Conservation (phyloP, 2,113 vertebrate species). For the Tylochromis polylepis region DNA sequence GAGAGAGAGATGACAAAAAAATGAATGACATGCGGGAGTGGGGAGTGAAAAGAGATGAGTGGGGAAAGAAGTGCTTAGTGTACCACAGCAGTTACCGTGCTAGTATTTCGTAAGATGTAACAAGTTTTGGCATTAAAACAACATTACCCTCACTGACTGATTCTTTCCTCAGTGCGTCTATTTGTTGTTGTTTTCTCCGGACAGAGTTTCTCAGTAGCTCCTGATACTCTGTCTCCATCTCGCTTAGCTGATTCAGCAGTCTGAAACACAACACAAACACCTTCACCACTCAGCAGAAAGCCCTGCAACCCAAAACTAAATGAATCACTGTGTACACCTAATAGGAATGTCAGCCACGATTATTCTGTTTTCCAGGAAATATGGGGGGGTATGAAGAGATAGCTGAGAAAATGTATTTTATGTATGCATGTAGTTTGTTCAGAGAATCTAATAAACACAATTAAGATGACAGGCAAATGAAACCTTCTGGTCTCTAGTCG, state of each 20-base stretch:
- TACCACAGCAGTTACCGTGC: not conserved
- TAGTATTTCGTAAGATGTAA: not conserved
- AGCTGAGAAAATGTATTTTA: not conserved
- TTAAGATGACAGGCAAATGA: not conserved
- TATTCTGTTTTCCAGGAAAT: not conserved
- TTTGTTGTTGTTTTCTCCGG: conserved; percentile 41
- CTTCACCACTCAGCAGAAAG: conserved; percentile 13
- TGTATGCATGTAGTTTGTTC: not conserved
- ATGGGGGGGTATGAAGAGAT: not conserved
- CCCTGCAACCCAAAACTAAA: not conserved
- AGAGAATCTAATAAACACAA: not conserved
- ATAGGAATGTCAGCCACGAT: not conserved
- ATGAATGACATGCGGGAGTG: not conserved
- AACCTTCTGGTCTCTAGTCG: conserved; percentile 77
- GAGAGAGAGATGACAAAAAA: not conserved
- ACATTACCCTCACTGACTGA: conserved; percentile 33
- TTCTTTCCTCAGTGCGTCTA: conserved; percentile 32
- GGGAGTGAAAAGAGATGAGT: not conserved
- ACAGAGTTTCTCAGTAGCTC: conserved; percentile 68
- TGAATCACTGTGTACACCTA: not conserved
- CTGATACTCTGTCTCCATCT: conserved; percentile 83
- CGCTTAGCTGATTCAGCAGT: conserved; percentile 75
- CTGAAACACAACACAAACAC: conserved; percentile 60
- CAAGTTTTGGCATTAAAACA: not conserved
- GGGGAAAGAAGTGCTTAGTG: not conserved